Conservation (phyloP, 2,888 invertebrate species). For the Agonopterix subpropinquella region DNA sequence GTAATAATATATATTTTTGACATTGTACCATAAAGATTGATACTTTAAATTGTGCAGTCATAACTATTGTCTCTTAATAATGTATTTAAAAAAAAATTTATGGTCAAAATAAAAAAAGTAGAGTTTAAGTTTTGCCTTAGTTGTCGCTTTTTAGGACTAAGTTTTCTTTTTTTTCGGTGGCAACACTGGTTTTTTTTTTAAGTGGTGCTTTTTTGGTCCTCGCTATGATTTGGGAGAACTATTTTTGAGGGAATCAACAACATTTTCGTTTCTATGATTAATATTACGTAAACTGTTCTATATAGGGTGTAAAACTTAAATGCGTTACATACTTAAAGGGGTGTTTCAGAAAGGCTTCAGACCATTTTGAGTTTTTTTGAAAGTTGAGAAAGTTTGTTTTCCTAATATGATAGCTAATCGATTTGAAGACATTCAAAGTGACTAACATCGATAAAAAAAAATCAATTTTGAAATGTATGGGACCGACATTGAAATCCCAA, state of each 20-base stretch:
- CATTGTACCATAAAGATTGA: constrained; percentile 25
- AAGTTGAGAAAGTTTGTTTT: no score
- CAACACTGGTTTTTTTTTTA: constrained; percentile 10
- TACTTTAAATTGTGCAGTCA: constrained; percentile 17
- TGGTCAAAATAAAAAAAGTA: constrained; percentile 4
- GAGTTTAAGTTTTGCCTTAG: constrained; percentile 17
- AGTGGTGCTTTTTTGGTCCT: background rate
- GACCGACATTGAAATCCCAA: no score
- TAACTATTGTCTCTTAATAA: constrained; percentile 3
- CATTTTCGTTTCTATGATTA: background rate
- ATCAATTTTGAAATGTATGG: no score
- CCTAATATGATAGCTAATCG: no score
- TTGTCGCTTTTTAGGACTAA: constrained; percentile 9
- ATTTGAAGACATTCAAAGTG: no score
- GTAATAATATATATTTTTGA: constrained; percentile 28
- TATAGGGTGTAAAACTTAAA: no score
- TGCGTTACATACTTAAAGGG: no score
- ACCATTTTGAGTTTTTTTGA: no score
- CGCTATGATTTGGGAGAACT: background rate
- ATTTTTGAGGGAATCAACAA: no score
- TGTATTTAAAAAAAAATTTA: constrained; percentile 1
- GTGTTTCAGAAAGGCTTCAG: no score
- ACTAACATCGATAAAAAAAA: no score
- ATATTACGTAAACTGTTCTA: no score
- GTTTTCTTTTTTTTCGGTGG: constrained; percentile 10